These are phyloP conservation scores for Hexactinellida sp. DNA, from an alignment of 37 sponge, comb jelly and placozoan species.

Conservation along the genomic window DNA sequence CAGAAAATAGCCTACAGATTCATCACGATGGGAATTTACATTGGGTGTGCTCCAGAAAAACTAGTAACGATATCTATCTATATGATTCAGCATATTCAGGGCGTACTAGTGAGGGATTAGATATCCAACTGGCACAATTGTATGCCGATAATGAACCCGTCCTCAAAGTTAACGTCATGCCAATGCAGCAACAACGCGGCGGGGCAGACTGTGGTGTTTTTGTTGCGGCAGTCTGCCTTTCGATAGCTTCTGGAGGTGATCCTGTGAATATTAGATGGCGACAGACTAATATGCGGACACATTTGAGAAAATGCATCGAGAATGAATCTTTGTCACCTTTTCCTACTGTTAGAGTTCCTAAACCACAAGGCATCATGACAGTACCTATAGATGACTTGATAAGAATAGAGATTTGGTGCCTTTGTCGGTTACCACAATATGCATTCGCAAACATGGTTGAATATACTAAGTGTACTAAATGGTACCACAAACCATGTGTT, in stretches of 20 bases:
- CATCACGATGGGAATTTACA: too few species aligned
- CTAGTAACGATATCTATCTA: neutral
- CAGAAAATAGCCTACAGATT: neutral
- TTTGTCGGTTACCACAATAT: neutral
- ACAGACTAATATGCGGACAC: neutral
- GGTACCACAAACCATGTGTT: neutral
- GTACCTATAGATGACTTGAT: neutral
- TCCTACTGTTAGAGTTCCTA: neutral
- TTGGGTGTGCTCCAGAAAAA: neutral
- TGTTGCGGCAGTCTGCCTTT: neutral
- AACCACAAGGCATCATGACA: too few species aligned
- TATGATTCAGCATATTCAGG: neutral
- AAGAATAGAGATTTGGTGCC: neutral
- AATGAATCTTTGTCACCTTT: neutral
- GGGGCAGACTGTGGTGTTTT: constrained; percentile 18
- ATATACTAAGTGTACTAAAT: neutral
- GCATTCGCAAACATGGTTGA: neutral
- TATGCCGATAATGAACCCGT: neutral
- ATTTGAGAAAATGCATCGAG: neutral
- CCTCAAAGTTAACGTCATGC: neutral
- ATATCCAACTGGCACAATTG: neutral
- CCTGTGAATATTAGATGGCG: neutral
- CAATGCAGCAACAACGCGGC: constrained; percentile 13
- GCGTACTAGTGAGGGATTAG: too few species aligned
- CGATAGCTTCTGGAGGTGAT: neutral